phyloP scores from a whole-genome alignment of 2,113 vertebrate genomes.

The Cairina moschata region DNA sequence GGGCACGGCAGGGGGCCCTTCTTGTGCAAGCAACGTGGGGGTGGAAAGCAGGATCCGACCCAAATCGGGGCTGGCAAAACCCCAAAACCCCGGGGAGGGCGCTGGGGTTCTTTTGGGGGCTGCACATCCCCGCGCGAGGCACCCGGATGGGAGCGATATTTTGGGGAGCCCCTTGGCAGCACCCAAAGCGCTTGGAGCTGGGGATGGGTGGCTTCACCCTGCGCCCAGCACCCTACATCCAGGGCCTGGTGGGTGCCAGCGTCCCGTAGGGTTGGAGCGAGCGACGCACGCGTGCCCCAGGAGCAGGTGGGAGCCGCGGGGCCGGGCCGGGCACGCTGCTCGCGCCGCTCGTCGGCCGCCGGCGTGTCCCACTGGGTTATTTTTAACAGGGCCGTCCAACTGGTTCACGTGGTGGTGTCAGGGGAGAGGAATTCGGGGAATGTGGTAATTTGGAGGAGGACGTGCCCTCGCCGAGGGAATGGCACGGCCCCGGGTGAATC shows the following conservation, averaged over 20 bases:
- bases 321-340: background rate
- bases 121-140: no score
- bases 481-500: conserved; percentile 65
- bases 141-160: no score
- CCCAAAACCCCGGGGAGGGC: no score
- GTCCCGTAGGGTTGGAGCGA: background rate
- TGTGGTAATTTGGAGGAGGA: conserved; percentile 76
- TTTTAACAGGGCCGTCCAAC: conserved; percentile 74
- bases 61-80: no score
- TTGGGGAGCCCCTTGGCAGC: background rate
- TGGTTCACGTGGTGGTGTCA: conserved; percentile 75
- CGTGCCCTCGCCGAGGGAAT: conserved; percentile 61
- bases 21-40: no score
- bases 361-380: conserved; percentile 48
- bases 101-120: no score
- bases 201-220: background rate
- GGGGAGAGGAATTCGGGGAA: conserved; percentile 75
- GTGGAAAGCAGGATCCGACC: no score
- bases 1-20: no score
- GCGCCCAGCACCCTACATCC: no score
- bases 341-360: background rate
- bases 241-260: background rate
- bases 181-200: no score
- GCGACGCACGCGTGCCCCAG: background rate
- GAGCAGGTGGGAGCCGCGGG: conserved; percentile 51